Evolutionary conservation across 2,113 vertebrate species (phyloP).

Genomic region (Rhea americana): DNA sequence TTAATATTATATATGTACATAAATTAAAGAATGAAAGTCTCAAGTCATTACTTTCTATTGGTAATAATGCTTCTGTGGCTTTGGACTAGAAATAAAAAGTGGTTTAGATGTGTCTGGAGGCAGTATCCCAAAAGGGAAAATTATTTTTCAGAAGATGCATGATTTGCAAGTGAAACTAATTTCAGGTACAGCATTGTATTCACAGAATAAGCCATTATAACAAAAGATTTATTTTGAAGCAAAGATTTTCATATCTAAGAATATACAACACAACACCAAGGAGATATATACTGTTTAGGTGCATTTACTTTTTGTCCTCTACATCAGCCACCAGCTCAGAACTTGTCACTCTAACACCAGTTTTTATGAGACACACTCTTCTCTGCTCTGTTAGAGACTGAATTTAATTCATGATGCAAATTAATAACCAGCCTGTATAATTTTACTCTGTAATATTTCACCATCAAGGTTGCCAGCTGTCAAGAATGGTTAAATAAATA

Average conservation of each 20-base stretch:
- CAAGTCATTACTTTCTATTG: neutral
- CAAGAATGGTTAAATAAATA: neutral
- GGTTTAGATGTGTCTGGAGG: neutral
- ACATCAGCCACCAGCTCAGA: neutral
- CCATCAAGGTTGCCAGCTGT: neutral
- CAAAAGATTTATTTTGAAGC: neutral
- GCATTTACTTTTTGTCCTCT: neutral
- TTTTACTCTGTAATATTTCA: neutral
- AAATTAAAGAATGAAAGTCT: neutral
- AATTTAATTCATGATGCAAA: neutral
- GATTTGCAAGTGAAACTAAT: neutral
- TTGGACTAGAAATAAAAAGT: neutral
- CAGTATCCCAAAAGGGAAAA: neutral
- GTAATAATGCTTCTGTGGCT: neutral
- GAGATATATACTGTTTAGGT: neutral
- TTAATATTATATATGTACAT: neutral
- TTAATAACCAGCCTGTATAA: neutral
- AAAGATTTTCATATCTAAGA: neutral
- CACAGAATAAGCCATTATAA: neutral
- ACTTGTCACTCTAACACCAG: neutral
- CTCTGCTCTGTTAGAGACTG: neutral
- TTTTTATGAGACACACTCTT: neutral
- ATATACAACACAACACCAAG: neutral
- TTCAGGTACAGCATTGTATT: neutral
- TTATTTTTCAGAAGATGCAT: neutral